These are phyloP conservation scores for Nasonia longicornis DNA, from an alignment of 1,140 invertebrate genomes.

Conservation along the genomic window DNA sequence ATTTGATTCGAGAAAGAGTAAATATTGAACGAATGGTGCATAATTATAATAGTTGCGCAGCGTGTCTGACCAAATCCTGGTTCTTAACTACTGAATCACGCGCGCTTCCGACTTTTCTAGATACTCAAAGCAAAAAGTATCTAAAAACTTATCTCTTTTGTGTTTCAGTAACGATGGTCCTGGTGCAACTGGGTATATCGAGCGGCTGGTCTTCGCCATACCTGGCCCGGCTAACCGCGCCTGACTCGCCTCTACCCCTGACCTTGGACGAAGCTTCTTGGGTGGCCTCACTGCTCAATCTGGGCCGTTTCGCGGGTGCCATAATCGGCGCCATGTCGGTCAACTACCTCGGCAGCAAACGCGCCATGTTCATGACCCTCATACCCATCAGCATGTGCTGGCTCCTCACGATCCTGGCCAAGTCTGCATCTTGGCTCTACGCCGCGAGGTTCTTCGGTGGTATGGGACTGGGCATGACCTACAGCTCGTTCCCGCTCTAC, in stretches of 20 bases:
- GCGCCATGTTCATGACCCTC: conserved; percentile 72
- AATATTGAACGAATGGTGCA: too few species aligned
- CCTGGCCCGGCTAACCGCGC: conserved; percentile 67
- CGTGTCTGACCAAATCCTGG: too few species aligned
- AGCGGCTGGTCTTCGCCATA: conserved; percentile 74
- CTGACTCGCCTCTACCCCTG: conserved; percentile 71
- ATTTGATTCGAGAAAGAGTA: too few species aligned
- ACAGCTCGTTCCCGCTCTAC: conserved; percentile 76
- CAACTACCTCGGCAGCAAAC: conserved; percentile 76
- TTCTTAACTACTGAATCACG: too few species aligned
- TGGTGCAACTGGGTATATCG: conserved; percentile 59
- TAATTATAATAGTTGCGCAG: too few species aligned
- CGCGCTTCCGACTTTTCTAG: too few species aligned
- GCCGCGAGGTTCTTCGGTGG: conserved; percentile 71
- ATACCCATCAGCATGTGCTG: conserved; percentile 75
- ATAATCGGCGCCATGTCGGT: conserved; percentile 57
- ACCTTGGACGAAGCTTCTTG: conserved; percentile 74
- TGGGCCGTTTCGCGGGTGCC: conserved; percentile 67
- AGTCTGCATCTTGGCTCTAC: conserved; percentile 70
- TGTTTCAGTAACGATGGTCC: conserved; percentile 62
- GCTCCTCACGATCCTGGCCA: conserved; percentile 66
- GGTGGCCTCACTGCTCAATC: conserved; percentile 74
- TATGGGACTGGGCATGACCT: conserved; percentile 76
- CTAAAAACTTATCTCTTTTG: not conserved
- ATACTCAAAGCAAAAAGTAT: too few species aligned